Evolutionary conservation across 2,888 invertebrate genomes (phyloP).

Genomic region (Hipparchia semele): DNA sequence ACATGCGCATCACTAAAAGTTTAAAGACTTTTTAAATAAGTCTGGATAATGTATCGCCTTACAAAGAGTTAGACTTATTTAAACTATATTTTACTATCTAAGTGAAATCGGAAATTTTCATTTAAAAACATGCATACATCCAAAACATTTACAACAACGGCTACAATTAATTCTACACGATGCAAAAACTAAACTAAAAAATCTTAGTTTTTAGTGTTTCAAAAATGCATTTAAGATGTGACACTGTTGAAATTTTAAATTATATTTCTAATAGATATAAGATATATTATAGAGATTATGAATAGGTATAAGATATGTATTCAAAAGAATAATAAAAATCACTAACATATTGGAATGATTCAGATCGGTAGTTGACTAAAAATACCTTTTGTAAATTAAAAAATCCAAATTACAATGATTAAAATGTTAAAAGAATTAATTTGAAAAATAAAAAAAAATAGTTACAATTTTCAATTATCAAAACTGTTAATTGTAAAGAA

Average conservation of each 20-base stretch:
- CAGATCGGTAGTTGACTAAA: neutral
- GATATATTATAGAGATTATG: too few species aligned
- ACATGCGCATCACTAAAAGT: neutral
- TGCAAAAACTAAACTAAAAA: neutral
- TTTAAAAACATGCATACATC: neutral
- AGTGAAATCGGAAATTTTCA: neutral
- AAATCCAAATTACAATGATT: too few species aligned
- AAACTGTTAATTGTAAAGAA: too few species aligned
- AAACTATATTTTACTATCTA: neutral
- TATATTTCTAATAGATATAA: neutral
- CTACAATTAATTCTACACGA: neutral
- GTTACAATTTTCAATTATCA: neutral
- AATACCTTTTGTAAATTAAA: too few species aligned
- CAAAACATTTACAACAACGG: neutral
- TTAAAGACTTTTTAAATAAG: neutral
- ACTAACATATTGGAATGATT: conserved; percentile 27
- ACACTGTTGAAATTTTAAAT: conserved; percentile 14
- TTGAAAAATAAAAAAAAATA: too few species aligned
- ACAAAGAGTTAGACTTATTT: neutral
- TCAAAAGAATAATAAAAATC: conserved; percentile 23
- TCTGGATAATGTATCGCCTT: neutral
- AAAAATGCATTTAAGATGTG: conserved; percentile 27
- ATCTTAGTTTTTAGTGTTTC: neutral
- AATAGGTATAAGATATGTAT: conserved; percentile 9
- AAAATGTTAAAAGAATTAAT: too few species aligned